Evolutionary conservation across 2,888 invertebrate species (phyloP), one percentile per base, ranked within the genome.

Genomic region (Venusia cambrica): DNA sequence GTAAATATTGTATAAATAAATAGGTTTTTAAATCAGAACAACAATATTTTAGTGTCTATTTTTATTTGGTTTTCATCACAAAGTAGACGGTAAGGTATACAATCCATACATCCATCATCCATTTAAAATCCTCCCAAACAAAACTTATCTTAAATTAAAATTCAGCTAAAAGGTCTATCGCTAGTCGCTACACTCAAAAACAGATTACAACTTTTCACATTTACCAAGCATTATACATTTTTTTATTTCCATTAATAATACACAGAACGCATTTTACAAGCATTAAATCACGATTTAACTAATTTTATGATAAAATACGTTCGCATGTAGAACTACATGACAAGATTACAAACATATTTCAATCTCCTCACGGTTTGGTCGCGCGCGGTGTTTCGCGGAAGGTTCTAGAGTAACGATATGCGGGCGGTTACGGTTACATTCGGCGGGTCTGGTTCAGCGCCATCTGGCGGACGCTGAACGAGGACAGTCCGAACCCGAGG

Each of bases 401-500:
- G 14, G 38, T 42, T 48, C 50, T 54, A 51, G 44, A 37, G n/a
- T n/a, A n/a, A n/a, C n/a, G n/a, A 31, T 19, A 8, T 29, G 13
- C 30, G 5, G 8, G 6, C 12, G 14, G 16, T 29, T 9, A 8
- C 9, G 25, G 17, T 57, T 80, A 85, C 62, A 85, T 60, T 57
- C 85, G 62, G 54, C 81, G 73, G 48, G 77, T 64, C 48, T 87
- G 87, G 57, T 67, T 78, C 43, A 88, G 66, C 54, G 89, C 72
- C 88, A 90, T 87, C 56, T 90, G 91, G 56, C 90, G 90, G 29
- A 90, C 83, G 73, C 90, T 90, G 73, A 90, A 90, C 20, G 90
- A 89, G 40, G 91, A 90, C 1, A 90, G 67, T 8, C 89, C 90
- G 9, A 90, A 81, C 25, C 90, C 90, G 33, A 90, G 65, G 3